Percentiles rank a stretch among this genome's conserved stretches.
Evolutionary conservation across 2,113 vertebrate genomes (phyloP).

Genomic region (Amblyornis subalaris): DNA sequence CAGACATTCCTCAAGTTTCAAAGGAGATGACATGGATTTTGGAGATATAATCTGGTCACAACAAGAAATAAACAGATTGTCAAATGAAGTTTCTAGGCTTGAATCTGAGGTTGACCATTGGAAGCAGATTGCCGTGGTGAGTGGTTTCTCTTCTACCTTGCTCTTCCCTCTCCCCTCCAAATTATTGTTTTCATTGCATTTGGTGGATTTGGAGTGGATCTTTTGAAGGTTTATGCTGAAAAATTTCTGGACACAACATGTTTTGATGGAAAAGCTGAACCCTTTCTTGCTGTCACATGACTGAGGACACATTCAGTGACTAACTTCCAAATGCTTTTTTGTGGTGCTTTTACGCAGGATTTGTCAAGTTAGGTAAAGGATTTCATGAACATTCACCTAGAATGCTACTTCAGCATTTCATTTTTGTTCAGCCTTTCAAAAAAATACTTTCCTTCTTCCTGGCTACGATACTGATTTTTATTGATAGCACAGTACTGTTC

Average conservation of each 20-base stretch:
- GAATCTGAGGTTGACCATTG: conserved; percentile 89
- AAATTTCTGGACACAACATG: background rate
- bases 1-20: conserved; percentile 78
- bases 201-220: background rate
- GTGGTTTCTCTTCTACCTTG: background rate
- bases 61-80: conserved; percentile 94
- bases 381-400: background rate
- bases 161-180: background rate
- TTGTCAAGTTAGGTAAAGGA: background rate
- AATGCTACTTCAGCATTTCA: background rate
- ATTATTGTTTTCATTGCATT: background rate
- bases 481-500: background rate
- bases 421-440: background rate
- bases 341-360: background rate
- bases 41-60: conserved; percentile 93
- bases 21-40: conserved; percentile 89
- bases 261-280: background rate
- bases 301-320: background rate
- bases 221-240: background rate
- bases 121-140: conserved; percentile 87
- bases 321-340: background rate
- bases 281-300: background rate
- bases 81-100: conserved; percentile 84
- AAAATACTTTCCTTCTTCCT: background rate
- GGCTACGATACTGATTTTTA: background rate